phyloP scores from a whole-genome alignment of 2,797 vertebrate species.

The Acrossocheilus wenchowensis region DNA sequence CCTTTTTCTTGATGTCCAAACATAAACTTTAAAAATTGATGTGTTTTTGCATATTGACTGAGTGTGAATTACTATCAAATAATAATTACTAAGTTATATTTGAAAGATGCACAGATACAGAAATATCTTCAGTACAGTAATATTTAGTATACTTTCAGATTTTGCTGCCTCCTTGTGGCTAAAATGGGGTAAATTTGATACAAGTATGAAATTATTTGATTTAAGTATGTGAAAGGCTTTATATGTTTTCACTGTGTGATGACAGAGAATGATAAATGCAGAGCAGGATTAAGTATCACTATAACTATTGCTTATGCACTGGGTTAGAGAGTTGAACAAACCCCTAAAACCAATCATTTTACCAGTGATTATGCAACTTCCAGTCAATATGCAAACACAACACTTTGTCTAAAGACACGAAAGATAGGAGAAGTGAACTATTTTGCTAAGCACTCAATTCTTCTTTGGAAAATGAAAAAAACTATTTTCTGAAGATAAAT shows the following conservation, averaged over 20 bases:
- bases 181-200: neutral
- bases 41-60: neutral
- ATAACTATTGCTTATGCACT: neutral
- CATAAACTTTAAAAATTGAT: neutral
- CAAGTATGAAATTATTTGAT: neutral
- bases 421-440: neutral
- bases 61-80: neutral
- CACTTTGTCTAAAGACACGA: neutral
- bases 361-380: neutral
- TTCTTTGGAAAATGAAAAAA: neutral
- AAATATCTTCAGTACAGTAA: neutral
- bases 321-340: neutral
- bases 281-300: neutral
- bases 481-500: neutral
- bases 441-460: neutral
- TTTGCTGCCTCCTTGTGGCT: conserved; percentile 51
- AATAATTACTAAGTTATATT: neutral
- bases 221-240: neutral
- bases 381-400: neutral
- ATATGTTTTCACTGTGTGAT: neutral
- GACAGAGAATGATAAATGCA: neutral
- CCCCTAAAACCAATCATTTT: neutral
- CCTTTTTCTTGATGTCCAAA: neutral
- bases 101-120: neutral
- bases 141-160: neutral